Base-by-base conservation (phyloP, 2,888 invertebrate genomes). In the Lampropteryx suffumata region DNA sequence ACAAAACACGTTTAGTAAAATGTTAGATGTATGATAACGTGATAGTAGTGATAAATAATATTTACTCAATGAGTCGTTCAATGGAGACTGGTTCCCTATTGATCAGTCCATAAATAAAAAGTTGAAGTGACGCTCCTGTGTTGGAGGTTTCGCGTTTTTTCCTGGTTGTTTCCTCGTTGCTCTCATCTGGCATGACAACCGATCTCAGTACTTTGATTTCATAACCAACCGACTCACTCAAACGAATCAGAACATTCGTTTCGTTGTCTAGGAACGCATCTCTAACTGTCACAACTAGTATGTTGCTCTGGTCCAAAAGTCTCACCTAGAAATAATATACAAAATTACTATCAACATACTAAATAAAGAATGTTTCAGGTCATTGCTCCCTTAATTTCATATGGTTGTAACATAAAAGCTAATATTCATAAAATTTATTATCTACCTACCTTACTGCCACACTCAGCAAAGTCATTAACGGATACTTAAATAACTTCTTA, bases 261-360 rank as follows among this genome's bases (percentile, higher is more conserved):
- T 88, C 82, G 48, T 89, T 78, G 57, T 91, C 85, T 53, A 88
- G 61, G 59, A 89, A 82, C 40, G 80, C 78, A 59, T 85, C 67
- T 64, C 67, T 68, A 13, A 91, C 59, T 11, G 82, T 85, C 10
- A 91, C 55, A 4, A 91, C 82, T 1, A 79, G 82, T 52, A 91
- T 85, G 55, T 90, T 78, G 47, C 73, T 70, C 29, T 71, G 60
- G 37, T 84, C 71, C 55, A 91, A 65, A 26, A 89, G 64, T 69
- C 82, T 86, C 21, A 91, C 85, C 91, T 91, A 69, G 47, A 84
- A 85, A 63, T 48, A 63, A 41, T 53, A 65, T 24, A 47, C 50
- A 47, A 29, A 50, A 45, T 37, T 44, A 10, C n/a, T n/a, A n/a
- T 52, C 49, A 40, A 47, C 21, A 39, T 24, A 7, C 21, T 39